Evolutionary conservation across 2,797 vertebrate species (phyloP).

Genomic region (Anguilla obscura): DNA sequence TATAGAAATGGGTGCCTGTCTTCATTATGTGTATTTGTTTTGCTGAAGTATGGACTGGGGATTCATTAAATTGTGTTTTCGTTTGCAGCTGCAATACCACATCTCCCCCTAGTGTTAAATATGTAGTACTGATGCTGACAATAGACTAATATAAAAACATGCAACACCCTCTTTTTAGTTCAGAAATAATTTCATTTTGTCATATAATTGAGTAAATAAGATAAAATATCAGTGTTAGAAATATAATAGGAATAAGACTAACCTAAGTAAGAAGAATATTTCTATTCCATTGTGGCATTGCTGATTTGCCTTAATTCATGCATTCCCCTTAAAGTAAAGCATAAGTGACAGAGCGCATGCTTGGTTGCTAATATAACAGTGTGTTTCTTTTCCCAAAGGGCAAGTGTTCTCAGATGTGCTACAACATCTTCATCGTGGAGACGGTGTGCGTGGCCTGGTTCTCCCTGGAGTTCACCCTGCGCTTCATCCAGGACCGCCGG

Average conservation of each 20-base stretch:
- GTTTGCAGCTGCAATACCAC: not conserved
- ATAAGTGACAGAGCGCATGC: not conserved
- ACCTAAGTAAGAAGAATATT: not conserved
- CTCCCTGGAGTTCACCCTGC: conserved; percentile 83
- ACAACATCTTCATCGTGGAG: conserved; percentile 91
- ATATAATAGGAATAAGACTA: not conserved
- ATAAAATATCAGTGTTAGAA: not conserved
- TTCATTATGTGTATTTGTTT: not conserved
- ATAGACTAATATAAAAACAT: not conserved
- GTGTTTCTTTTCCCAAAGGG: conserved; percentile 66
- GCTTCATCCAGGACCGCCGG: conserved; percentile 85
- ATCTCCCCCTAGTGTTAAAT: conserved; percentile 19
- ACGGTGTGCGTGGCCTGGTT: conserved; percentile 95
- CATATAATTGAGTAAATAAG: not conserved
- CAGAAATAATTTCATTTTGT: not conserved
- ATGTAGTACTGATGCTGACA: not conserved
- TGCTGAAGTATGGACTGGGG: not conserved
- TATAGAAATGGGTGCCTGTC: not conserved
- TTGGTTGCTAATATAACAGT: not conserved
- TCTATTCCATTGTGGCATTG: not conserved
- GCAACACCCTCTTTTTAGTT: not conserved
- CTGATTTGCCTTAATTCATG: not conserved
- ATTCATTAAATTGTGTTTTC: not conserved
- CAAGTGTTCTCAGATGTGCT: conserved; percentile 88
- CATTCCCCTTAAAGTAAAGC: not conserved